phyloP scores from a whole-genome alignment of 2,888 invertebrate species.

The Carterocephalus palaemon region DNA sequence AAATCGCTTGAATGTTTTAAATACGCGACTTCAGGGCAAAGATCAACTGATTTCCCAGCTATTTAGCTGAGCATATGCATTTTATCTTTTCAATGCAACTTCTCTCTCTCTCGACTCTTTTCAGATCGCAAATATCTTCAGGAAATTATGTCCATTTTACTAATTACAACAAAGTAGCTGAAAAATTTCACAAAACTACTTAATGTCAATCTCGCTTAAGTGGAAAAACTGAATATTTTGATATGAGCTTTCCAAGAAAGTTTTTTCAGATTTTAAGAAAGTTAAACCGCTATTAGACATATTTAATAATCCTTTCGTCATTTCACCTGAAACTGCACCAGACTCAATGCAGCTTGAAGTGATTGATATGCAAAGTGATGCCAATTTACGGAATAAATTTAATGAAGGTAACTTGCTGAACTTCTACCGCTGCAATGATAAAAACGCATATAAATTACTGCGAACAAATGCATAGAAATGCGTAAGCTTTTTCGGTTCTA shows the following conservation, averaged over 20 bases:
- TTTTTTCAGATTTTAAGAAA: too few species aligned
- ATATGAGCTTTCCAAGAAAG: slow-evolving; percentile 18
- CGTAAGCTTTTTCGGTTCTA: slow-evolving; percentile 8
- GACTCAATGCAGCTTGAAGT: slow-evolving; percentile 31
- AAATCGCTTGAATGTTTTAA: slow-evolving; percentile 16
- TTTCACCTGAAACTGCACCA: slow-evolving; percentile 29
- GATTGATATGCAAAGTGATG: slow-evolving; percentile 31
- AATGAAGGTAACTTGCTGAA: slow-evolving; percentile 27
- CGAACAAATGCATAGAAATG: slow-evolving; percentile 17
- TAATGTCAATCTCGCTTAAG: background rate
- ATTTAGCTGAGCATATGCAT: too few species aligned
- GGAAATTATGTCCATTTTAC: slow-evolving; percentile 26
- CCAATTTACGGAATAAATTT: slow-evolving; percentile 28
- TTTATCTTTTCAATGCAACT: slow-evolving; percentile 15
- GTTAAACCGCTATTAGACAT: too few species aligned
- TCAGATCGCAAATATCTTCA: slow-evolving; percentile 24
- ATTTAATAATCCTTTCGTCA: slow-evolving; percentile 29
- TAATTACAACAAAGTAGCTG: slow-evolving; percentile 28
- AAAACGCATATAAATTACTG: slow-evolving; percentile 8
- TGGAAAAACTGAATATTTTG: slow-evolving; percentile 27
- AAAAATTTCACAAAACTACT: slow-evolving; percentile 26
- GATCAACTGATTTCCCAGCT: slow-evolving; percentile 26
- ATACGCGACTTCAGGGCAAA: slow-evolving; percentile 25
- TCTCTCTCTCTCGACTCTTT: slow-evolving; percentile 16
- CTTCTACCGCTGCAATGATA: slow-evolving; percentile 25